A percentile compares a stretch with the other conserved stretches of the same genome.
These are phyloP conservation scores for Malacoraja senta DNA, from an alignment of 2,797 vertebrate species.

Conservation along the genomic window DNA sequence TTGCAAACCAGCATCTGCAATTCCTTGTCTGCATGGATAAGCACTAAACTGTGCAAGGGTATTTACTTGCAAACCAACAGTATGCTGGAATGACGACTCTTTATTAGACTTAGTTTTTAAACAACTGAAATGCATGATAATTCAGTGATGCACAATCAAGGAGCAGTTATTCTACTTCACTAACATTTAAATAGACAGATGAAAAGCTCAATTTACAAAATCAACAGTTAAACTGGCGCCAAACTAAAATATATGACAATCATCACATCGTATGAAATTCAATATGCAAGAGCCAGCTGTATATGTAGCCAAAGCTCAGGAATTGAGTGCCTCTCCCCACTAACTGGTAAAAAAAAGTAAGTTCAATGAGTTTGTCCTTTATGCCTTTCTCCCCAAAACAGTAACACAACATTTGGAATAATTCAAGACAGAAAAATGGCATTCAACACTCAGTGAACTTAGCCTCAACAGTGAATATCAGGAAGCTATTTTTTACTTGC, in stretches of 20 bases:
- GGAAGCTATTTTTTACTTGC: background rate
- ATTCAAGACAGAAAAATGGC: background rate
- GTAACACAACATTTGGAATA: background rate
- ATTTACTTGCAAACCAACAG: background rate
- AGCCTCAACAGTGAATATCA: background rate
- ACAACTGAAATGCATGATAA: background rate
- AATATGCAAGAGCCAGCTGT: background rate
- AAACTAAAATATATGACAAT: background rate
- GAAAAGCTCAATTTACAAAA: constrained; percentile 23
- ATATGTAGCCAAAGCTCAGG: background rate
- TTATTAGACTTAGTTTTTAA: background rate
- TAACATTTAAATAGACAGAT: background rate
- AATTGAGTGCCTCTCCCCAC: background rate
- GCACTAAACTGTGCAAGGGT: background rate
- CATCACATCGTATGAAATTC: background rate
- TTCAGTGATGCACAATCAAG: background rate
- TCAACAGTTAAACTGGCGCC: background rate
- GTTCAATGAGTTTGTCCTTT: background rate
- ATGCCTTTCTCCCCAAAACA: background rate
- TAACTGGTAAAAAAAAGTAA: background rate
- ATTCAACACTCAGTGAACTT: too few relatives aligned
- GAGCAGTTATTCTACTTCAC: background rate
- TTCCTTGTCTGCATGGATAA: background rate
- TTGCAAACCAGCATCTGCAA: too few relatives aligned
- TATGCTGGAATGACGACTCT: background rate